Evolutionary conservation across 2,113 vertebrate species (phyloP).

Genomic region (Gallinago media): DNA sequence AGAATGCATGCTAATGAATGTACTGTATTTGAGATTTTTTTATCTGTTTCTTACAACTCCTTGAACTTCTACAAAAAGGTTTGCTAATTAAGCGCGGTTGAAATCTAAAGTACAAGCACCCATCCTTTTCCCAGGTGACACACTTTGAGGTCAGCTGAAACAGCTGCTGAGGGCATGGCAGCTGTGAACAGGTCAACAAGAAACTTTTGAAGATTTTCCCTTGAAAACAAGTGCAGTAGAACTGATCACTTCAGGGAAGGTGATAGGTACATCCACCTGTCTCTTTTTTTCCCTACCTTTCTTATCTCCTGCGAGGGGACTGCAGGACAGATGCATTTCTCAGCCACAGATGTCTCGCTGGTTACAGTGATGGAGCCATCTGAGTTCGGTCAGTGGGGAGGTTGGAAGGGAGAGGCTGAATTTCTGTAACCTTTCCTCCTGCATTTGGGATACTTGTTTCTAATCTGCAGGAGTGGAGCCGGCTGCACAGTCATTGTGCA

Average conservation of each 20-base stretch:
- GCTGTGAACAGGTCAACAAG: background rate
- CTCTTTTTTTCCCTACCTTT: background rate
- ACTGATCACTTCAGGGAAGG: background rate
- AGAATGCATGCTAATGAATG: background rate
- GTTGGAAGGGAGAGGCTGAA: background rate
- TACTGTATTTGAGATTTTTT: slow-evolving; percentile 10
- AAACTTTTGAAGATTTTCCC: background rate
- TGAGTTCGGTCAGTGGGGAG: accelerated
- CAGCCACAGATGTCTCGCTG: background rate
- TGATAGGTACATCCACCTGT: background rate
- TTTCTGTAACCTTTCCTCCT: background rate
- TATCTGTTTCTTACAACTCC: background rate
- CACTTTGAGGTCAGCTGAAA: background rate
- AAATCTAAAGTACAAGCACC: background rate
- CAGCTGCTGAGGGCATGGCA: background rate
- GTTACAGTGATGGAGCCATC: background rate
- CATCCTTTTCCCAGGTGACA: background rate
- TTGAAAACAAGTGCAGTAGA: background rate
- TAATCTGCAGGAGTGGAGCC: background rate
- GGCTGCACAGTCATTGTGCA: background rate
- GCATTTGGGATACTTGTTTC: background rate
- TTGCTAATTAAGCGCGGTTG: background rate
- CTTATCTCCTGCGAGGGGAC: background rate
- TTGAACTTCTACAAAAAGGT: background rate
- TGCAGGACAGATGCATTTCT: background rate